Evolutionary conservation across 2,888 invertebrate species (phyloP), one percentile per base, ranked within the genome.

Genomic region (Pandemis heparana): DNA sequence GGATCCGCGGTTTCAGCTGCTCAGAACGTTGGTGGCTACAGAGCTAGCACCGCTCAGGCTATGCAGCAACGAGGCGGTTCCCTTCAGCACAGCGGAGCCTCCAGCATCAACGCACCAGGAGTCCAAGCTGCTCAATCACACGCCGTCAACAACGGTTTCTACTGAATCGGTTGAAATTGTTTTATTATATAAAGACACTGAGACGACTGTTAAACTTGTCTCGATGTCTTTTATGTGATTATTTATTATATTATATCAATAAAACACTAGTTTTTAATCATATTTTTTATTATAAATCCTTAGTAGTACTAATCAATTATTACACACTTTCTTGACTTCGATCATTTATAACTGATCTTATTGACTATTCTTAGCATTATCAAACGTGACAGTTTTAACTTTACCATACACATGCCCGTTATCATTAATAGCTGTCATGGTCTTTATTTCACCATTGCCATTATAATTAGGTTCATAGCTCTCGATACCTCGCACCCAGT

Each of bases 151-250:
- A 85, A 84, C 63, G 90, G 89, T 41, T 90, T 79, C 79, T 92
- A 90, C 77, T 88, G 79, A 86, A 46, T 16, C 1, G 6, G 12
- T 39, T 16, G 39, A 10, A 41, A 59, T 38, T 1, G n/a, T 12
- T 46, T 70, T 39, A 41, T 48, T 46, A 38, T 60, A 2, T 9
- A 81, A 83, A 85, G 91, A 88, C 84, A 74, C 81, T 80, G 85
- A 86, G 91, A 92, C 88, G 92, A 92, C 87, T 82, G 84, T 76
- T 56, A 53, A 82, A 89, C 89, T 92, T 91, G 87, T 92, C 88
- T 87, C 86, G 73, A 77, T 84, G 78, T 85, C 91, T 89, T 89
- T 85, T 38, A 63, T 10, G 32, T 65, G 14, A 14, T 39, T 53
- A 5, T 64, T 32, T n/a, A 59, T 70, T 43, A 64, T 76, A 75